A percentile compares a stretch with the other conserved stretches of the same genome.
Evolutionary conservation across 2,888 invertebrate species (phyloP).

Genomic region (Plebejus anna): DNA sequence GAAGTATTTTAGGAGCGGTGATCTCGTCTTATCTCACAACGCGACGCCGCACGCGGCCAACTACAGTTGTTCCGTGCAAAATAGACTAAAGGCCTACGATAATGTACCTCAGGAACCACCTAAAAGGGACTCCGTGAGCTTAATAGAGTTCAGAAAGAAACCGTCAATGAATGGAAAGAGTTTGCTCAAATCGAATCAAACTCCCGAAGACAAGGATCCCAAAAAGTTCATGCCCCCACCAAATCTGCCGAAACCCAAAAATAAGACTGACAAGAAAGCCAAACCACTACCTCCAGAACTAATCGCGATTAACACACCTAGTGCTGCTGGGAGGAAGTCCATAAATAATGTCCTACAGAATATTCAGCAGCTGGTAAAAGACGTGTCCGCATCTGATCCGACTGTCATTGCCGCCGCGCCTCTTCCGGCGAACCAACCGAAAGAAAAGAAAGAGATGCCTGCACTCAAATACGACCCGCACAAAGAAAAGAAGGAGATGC

Average conservation of each 20-base stretch:
- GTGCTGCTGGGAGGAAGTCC: slow-evolving; percentile 64
- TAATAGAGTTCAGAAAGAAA: slow-evolving; percentile 71
- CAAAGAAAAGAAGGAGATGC: slow-evolving; percentile 59
- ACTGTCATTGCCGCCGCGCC: slow-evolving; percentile 69
- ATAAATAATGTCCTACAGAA: slow-evolving; percentile 73
- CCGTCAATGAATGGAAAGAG: slow-evolving; percentile 69
- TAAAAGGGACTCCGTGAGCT: slow-evolving; percentile 56
- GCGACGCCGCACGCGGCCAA: slow-evolving; percentile 87
- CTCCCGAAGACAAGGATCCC: slow-evolving; percentile 52
- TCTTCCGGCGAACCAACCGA: slow-evolving; percentile 50
- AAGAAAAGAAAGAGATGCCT: slow-evolving; percentile 49
- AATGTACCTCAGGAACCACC: slow-evolving; percentile 69
- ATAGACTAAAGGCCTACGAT: slow-evolving; percentile 88
- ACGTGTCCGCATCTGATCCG: slow-evolving; percentile 68
- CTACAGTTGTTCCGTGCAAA: slow-evolving; percentile 90
- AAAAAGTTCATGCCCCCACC: slow-evolving; percentile 64
- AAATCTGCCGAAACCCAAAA: slow-evolving; percentile 52
- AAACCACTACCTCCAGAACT: slow-evolving; percentile 77
- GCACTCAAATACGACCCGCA: slow-evolving; percentile 51
- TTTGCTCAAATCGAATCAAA: slow-evolving; percentile 64
- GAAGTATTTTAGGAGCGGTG: slow-evolving; percentile 90
- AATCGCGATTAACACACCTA: slow-evolving; percentile 79
- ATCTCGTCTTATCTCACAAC: slow-evolving; percentile 85
- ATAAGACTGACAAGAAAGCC: slow-evolving; percentile 51
- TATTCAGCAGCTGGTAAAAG: slow-evolving; percentile 73